Evolutionary conservation across 2,113 vertebrate genomes (phyloP), one percentile per base, ranked within the genome.

Genomic region (Clarias batrachus): DNA sequence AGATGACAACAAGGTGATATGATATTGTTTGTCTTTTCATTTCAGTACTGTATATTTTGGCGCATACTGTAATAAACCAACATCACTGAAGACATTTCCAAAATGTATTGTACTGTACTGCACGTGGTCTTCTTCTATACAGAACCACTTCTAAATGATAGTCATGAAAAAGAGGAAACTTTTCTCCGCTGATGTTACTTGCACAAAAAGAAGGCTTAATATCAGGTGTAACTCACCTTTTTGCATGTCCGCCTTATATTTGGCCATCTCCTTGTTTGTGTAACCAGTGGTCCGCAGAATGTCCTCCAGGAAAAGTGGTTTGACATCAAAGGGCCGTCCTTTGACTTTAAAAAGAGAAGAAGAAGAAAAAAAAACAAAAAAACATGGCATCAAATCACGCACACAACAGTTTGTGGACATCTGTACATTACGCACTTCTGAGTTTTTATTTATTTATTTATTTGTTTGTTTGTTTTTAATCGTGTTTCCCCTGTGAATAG

Each of bases 251-350:
- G 96, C 96, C 90, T 94, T 95, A 92, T 96, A 96, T 88, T 96
- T 97, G 1, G 87, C 60, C 94, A 96, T 96, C 87, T 96, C 96
- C 90, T 96, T 96, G 74, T 94, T 97, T 89, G 92, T 94, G 89
- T 97, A 99, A 1, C 94, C 95, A 16, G 96, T 99, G 74, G 94
- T 95, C 90, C 92, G 94, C 90, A 99, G 94, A 89, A 99, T 93
- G 86, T 99, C 98, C 93, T 99, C 98, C 88, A 99, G 88, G 94
- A 97, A 99, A 90, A 97, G 90, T 88, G 97, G 96, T 88, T 97
- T 96, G 83, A 99, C 97, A 88, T 98, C 97, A 95, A 96, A 99
- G 54, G 94, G 96, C 91, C 95, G 95, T 91, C 97, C 97, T 92
- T 96, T 95, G 90, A 99, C 95, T 95, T 63, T 12, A 5, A 63